These are phyloP conservation scores for Formica aserva DNA, from an alignment of 2,888 invertebrate genomes.

Conservation along the genomic window DNA sequence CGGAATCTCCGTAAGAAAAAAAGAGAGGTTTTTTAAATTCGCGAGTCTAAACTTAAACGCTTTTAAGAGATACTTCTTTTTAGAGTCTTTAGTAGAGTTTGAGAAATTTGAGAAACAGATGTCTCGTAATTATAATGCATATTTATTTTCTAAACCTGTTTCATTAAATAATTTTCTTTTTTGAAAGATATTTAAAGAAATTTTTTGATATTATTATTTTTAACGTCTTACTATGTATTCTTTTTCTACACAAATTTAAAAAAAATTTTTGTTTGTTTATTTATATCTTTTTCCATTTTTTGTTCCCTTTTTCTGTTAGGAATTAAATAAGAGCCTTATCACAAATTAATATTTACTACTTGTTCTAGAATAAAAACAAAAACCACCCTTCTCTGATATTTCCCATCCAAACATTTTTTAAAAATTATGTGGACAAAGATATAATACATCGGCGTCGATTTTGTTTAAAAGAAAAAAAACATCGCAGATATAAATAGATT, in stretches of 20 bases:
- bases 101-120: neutral
- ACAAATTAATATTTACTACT: neutral
- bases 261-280: neutral
- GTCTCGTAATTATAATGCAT: neutral
- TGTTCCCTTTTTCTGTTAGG: neutral
- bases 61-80: neutral
- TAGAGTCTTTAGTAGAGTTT: neutral
- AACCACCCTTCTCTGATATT: neutral
- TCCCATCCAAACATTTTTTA: neutral
- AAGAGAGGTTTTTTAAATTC: neutral
- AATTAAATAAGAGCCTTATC: neutral
- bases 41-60: neutral
- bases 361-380: too few relatives aligned
- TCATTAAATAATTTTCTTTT: neutral
- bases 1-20: neutral
- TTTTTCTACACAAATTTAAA: too few relatives aligned
- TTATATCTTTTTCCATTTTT: neutral
- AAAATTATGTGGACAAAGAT: too few relatives aligned
- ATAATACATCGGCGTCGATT: neutral
- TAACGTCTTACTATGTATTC: neutral
- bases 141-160: neutral
- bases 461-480: neutral
- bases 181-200: neutral
- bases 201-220: neutral
- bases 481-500: neutral